Evolutionary conservation across 2,888 invertebrate genomes (phyloP).

Genomic region (Phania funesta): DNA sequence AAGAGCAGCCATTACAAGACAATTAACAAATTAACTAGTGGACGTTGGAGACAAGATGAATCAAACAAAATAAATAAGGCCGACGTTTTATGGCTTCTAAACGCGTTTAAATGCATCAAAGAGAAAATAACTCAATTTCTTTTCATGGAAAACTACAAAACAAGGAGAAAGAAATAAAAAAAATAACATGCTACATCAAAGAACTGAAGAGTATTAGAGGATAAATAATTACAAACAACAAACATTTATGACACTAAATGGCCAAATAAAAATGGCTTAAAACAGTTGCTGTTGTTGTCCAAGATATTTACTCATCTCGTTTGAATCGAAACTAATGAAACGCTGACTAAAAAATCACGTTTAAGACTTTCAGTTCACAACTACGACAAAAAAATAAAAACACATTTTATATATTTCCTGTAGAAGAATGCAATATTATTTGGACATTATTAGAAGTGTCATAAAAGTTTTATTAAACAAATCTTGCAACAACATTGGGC

Average conservation of each 20-base stretch:
- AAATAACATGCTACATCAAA: slow-evolving; percentile 50
- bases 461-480: slow-evolving; percentile 63
- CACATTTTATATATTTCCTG: not conserved
- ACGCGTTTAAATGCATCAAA: slow-evolving; percentile 1
- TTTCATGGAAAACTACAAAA: slow-evolving; percentile 46
- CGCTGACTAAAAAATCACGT: slow-evolving; percentile 52
- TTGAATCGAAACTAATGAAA: slow-evolving; percentile 57
- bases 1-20: slow-evolving; percentile 52
- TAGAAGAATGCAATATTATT: slow-evolving; percentile 15
- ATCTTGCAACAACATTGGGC: slow-evolving; percentile 14
- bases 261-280: slow-evolving; percentile 60
- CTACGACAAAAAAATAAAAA: not conserved
- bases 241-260: slow-evolving; percentile 69
- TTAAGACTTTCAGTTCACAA: not conserved
- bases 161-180: slow-evolving; percentile 1
- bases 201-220: slow-evolving; percentile 25
- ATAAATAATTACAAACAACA: slow-evolving; percentile 50
- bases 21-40: slow-evolving; percentile 41
- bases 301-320: slow-evolving; percentile 23
- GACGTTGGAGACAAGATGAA: slow-evolving; percentile 19
- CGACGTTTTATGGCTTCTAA: slow-evolving; percentile 47
- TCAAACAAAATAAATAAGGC: slow-evolving; percentile 48
- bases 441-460: slow-evolving; percentile 69
- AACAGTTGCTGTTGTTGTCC: slow-evolving; percentile 1
- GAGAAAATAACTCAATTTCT: slow-evolving; percentile 18